phyloP scores from a whole-genome alignment of 2,888 invertebrate species.

The Hedya salicella region DNA sequence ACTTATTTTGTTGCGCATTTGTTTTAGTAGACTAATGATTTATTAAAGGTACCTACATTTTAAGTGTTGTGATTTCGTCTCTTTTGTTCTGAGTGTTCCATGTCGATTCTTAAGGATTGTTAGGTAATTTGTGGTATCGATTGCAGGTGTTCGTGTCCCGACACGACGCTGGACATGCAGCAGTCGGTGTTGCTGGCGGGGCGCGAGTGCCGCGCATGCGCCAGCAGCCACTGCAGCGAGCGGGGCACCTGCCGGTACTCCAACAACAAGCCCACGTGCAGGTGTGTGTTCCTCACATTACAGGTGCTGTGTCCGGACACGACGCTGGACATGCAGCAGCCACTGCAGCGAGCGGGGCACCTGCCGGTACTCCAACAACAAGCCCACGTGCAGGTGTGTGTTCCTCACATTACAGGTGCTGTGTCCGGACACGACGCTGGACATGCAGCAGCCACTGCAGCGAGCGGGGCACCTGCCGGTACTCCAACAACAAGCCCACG shows the following conservation, averaged over 20 bases:
- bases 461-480: conserved; percentile 93
- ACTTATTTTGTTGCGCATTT: too few species aligned
- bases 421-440: conserved; percentile 90
- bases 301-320: conserved; percentile 87
- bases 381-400: conserved; percentile 90
- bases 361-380: conserved; percentile 91
- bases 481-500: conserved; percentile 89
- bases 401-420: conserved; percentile 64
- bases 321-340: conserved; percentile 89
- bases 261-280: conserved; percentile 90
- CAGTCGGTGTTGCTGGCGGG: conserved; percentile 89
- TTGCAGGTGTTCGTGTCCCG: conserved; percentile 84
- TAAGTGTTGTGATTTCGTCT: too few species aligned
- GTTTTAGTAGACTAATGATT: too few species aligned
- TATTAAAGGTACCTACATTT: too few species aligned
- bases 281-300: conserved; percentile 82
- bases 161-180: conserved; percentile 90
- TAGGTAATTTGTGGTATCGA: too few species aligned
- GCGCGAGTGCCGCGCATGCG: conserved; percentile 91
- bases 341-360: conserved; percentile 94
- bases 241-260: conserved; percentile 93
- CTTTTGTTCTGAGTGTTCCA: too few species aligned
- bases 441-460: conserved; percentile 91
- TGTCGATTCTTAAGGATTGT: too few species aligned
- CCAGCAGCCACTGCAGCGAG: conserved; percentile 91